phyloP scores from a whole-genome alignment of 2,797 vertebrate genomes.

The Okamejei kenojei region DNA sequence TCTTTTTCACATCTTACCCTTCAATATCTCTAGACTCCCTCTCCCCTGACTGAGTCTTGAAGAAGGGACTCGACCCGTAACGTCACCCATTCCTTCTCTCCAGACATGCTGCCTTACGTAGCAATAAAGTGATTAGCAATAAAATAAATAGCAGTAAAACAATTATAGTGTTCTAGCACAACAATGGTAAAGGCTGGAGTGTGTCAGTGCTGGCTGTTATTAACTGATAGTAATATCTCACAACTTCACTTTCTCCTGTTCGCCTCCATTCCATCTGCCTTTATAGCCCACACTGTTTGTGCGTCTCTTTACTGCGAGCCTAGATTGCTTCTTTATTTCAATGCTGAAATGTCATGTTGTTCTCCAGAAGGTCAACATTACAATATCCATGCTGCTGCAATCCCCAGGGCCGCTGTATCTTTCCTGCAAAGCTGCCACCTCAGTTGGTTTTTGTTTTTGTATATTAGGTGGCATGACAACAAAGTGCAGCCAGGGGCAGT shows the following conservation, averaged over 20 bases:
- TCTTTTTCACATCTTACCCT: no score
- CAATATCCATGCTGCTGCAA: slow-evolving; percentile 34
- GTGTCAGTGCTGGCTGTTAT: not conserved
- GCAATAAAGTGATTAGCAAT: no score
- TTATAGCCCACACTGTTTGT: not conserved
- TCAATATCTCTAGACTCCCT: no score
- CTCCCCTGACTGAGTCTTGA: no score
- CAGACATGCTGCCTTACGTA: no score
- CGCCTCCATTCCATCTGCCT: slow-evolving; percentile 2
- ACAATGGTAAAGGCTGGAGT: not conserved
- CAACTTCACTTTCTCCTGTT: slow-evolving; percentile 19
- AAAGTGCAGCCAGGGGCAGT: slow-evolving; percentile 31
- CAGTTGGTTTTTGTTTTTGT: slow-evolving; percentile 37
- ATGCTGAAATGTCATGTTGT: slow-evolving; percentile 37
- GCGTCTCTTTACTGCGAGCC: slow-evolving; percentile 24
- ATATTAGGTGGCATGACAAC: slow-evolving; percentile 38
- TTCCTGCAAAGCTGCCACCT: slow-evolving; percentile 29
- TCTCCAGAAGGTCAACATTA: slow-evolving; percentile 36
- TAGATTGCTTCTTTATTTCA: slow-evolving; percentile 37
- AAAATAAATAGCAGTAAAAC: not conserved
- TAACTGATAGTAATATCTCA: slow-evolving; percentile 9
- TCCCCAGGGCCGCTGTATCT: slow-evolving; percentile 34
- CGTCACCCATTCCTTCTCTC: no score
- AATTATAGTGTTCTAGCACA: not conserved
- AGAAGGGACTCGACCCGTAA: no score